These are phyloP conservation scores for Lepidocolaptes lacrymiger DNA, from an alignment of 2,797 vertebrate genomes.

Conservation along the genomic window DNA sequence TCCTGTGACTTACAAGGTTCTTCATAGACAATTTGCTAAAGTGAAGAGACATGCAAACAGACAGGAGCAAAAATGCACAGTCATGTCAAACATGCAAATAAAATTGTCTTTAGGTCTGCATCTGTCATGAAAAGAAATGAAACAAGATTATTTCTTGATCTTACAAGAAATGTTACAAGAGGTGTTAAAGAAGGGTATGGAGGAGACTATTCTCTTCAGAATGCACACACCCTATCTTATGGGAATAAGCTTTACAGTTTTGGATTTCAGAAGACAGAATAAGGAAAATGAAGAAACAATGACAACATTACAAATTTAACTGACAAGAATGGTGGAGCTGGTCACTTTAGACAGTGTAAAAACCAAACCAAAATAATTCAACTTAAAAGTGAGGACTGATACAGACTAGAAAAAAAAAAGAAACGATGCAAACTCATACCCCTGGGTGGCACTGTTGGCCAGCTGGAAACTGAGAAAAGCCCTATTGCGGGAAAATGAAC, in stretches of 20 bases:
- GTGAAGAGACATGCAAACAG: neutral
- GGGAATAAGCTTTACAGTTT: neutral
- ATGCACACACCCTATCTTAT: accelerated
- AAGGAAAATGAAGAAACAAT: neutral
- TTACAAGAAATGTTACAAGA: neutral
- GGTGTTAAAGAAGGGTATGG: neutral
- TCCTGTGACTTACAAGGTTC: neutral
- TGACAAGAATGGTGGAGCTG: neutral
- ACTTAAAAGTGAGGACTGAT: neutral
- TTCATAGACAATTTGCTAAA: neutral
- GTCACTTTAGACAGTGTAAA: neutral
- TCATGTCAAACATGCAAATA: neutral
- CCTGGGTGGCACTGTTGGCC: slow-evolving; percentile 70
- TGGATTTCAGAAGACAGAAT: neutral
- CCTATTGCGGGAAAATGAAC: neutral
- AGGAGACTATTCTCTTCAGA: neutral
- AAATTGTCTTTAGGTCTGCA: neutral
- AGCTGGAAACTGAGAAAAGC: neutral
- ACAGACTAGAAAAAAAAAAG: neutral
- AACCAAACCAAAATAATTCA: neutral
- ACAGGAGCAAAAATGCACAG: neutral
- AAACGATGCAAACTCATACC: neutral
- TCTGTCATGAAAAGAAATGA: neutral
- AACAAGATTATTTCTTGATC: neutral
- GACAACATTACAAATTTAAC: neutral